Evolutionary conservation across 2,113 vertebrate species (phyloP).

Genomic region (Oncorhynchus clarkii): DNA sequence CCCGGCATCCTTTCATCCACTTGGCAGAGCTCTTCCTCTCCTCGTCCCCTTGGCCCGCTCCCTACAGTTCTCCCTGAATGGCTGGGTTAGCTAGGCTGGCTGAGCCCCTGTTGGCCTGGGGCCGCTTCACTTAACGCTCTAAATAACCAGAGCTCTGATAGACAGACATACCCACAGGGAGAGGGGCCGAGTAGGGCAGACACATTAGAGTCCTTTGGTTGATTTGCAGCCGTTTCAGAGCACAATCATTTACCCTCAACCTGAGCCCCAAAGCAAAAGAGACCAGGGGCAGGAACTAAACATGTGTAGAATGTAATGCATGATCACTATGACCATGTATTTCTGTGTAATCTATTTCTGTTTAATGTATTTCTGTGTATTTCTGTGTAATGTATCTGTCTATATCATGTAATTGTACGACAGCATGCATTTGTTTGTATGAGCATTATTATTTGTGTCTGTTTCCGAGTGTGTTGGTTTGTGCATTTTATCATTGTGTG

Average conservation of each 20-base stretch:
- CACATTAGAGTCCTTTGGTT: slow-evolving; percentile 45
- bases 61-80: not conserved
- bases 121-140: slow-evolving; percentile 70
- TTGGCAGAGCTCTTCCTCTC: slow-evolving; percentile 4
- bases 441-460: not conserved
- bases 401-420: too few relatives aligned
- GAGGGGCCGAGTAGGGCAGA: slow-evolving; percentile 41
- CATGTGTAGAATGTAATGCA: not conserved
- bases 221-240: slow-evolving; percentile 38
- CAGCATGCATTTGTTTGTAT: not conserved
- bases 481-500: slow-evolving; percentile 15
- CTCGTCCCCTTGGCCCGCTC: not conserved
- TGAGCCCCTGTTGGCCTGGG: slow-evolving; percentile 44
- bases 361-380: not conserved
- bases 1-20: not conserved
- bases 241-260: slow-evolving; percentile 46
- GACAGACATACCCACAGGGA: slow-evolving; percentile 18
- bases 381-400: not conserved
- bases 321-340: not conserved
- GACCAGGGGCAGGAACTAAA: not conserved
- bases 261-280: not conserved
- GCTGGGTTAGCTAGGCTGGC: slow-evolving; percentile 6
- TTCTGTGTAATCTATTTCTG: not conserved
- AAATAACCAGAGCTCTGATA: slow-evolving; percentile 45
- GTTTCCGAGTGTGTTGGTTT: not conserved